Conservation (phyloP, 2,797 vertebrate species). For the Poecilia picta region DNA sequence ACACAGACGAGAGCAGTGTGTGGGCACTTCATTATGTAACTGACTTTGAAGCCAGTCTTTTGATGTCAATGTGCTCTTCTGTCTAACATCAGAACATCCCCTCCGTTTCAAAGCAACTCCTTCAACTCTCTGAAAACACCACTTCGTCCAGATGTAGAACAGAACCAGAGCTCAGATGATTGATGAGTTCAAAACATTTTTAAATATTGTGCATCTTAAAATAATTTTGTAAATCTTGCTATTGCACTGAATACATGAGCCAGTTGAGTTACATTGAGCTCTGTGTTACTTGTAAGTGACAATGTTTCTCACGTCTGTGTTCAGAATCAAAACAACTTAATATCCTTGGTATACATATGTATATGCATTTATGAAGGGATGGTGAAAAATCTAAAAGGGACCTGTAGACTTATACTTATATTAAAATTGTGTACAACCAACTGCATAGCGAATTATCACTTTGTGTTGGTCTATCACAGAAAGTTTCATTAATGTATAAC, state of each 20-base stretch:
- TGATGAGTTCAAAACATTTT: slow-evolving; percentile 9
- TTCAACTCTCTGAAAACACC: slow-evolving; percentile 16
- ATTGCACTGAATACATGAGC: background rate
- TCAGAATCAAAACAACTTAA: slow-evolving; percentile 57
- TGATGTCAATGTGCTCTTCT: slow-evolving; percentile 69
- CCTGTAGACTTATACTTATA: background rate
- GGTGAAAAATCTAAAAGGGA: background rate
- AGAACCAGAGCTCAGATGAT: background rate
- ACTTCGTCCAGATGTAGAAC: background rate
- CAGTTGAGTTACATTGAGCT: slow-evolving; percentile 15
- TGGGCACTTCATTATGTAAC: slow-evolving; percentile 72
- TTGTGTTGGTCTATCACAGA: background rate
- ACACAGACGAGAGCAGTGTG: slow-evolving; percentile 61
- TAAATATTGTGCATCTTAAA: background rate
- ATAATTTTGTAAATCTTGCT: slow-evolving; percentile 5
- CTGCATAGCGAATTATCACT: background rate
- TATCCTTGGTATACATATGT: slow-evolving; percentile 21
- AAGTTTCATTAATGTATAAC: background rate
- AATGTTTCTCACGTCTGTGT: slow-evolving; percentile 55
- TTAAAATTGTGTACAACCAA: background rate
- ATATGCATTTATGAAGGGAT: background rate
- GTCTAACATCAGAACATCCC: slow-evolving; percentile 59
- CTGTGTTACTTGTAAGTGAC: slow-evolving; percentile 32
- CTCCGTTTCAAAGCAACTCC: slow-evolving; percentile 21
- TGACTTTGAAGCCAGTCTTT: slow-evolving; percentile 75